A percentile compares a stretch with the other conserved stretches of the same genome.
Evolutionary conservation across 2,888 invertebrate genomes (phyloP).

Genomic region (Galeopsomyia nigrocyanea): DNA sequence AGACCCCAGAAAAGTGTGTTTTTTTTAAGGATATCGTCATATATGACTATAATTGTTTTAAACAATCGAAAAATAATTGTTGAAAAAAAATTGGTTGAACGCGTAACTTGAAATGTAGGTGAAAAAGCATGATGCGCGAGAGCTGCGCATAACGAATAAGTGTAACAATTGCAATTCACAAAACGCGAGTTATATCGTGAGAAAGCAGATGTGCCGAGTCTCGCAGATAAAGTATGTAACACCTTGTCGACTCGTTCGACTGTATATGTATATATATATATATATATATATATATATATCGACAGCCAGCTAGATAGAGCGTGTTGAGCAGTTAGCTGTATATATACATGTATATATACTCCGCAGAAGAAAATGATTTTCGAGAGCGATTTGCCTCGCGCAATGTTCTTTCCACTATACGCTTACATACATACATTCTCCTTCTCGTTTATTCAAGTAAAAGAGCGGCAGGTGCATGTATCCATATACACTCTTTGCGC

Average conservation of each 20-base stretch:
- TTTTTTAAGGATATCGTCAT: too few species aligned
- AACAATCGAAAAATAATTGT: too few species aligned
- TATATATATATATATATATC: too few species aligned
- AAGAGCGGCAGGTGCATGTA: neutral
- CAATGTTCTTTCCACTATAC: slow-evolving; percentile 19
- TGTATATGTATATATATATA: too few species aligned
- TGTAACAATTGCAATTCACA: slow-evolving; percentile 22
- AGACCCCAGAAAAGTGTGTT: too few species aligned
- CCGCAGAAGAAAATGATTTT: slow-evolving; percentile 41
- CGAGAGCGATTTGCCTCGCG: slow-evolving; percentile 42
- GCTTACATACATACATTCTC: neutral
- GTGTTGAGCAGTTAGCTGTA: slow-evolving; percentile 6
- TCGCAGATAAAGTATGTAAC: slow-evolving; percentile 37
- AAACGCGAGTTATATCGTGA: slow-evolving; percentile 36
- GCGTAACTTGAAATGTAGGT: too few species aligned
- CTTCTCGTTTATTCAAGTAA: neutral
- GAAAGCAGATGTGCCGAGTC: slow-evolving; percentile 44
- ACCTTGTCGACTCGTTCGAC: slow-evolving; percentile 17
- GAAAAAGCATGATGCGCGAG: slow-evolving; percentile 14
- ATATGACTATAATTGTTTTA: too few species aligned
- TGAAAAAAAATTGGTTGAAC: too few species aligned
- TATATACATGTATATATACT: neutral
- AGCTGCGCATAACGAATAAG: slow-evolving; percentile 30
- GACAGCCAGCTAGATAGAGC: slow-evolving; percentile 1
- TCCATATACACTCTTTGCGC: neutral